These are phyloP conservation scores for Cathartes aura DNA, from an alignment of 2,113 vertebrate genomes.

Conservation along the genomic window DNA sequence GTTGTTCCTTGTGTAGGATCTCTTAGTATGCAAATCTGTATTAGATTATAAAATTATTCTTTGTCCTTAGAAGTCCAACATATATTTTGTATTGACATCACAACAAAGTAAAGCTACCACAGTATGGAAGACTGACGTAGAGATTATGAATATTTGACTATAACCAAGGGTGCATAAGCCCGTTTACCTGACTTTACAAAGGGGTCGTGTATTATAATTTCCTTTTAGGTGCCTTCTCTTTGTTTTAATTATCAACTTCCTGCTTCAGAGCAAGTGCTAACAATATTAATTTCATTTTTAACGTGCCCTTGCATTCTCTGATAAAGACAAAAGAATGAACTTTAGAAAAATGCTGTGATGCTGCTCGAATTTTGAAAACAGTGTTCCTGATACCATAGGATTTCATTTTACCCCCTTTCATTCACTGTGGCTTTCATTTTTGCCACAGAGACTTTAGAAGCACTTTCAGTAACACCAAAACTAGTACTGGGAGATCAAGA, in stretches of 20 bases:
- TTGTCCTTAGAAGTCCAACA: background rate
- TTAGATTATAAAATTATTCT: background rate
- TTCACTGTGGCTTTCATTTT: background rate
- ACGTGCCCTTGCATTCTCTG: background rate
- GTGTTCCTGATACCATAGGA: background rate
- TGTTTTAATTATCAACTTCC: background rate
- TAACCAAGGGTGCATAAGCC: background rate
- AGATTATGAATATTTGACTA: background rate
- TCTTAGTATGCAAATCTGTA: background rate
- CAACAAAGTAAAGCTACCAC: background rate
- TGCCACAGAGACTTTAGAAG: background rate
- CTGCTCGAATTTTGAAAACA: background rate
- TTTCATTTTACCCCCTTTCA: background rate
- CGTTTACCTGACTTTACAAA: background rate
- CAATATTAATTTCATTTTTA: background rate
- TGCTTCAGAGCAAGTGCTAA: background rate
- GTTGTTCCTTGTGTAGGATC: background rate
- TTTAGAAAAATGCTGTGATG: background rate
- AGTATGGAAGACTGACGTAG: background rate
- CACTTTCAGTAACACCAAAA: background rate
- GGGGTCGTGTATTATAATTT: background rate
- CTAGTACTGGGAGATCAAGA: background rate
- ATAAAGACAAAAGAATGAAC: background rate
- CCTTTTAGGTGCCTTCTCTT: background rate
- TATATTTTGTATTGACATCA: background rate